Base-by-base conservation (phyloP, 2,888 invertebrate genomes). In the Drosophila melanocephala region DNA sequence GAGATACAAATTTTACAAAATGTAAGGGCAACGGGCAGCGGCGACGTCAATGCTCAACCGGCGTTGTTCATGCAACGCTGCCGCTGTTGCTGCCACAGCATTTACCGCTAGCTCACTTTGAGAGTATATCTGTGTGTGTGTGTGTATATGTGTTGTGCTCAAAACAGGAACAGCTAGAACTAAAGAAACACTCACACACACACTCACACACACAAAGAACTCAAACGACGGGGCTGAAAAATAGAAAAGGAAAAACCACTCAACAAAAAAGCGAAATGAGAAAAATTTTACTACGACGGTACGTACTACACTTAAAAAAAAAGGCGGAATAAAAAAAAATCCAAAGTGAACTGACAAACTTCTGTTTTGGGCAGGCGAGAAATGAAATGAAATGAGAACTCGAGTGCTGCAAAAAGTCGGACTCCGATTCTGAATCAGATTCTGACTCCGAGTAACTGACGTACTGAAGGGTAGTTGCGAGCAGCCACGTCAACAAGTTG, bases 191-290 rank as follows among this genome's bases (percentile, higher is more conserved):
- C 32, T 63, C 50, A 71, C 30, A 72, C 44, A 61, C 53, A 79
- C 66, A 68, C 28, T 28, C 61, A 81, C 60, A 69, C 76, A 68
- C 72, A 70, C 50, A 55, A 42, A 44, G 22, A 64, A 66, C 58
- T 75, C 66, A 71, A 68, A 58, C 53, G 62, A 63, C 47, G 66
- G 75, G 73, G 72, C 61, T 65, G 76, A 56, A 71, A 72, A 78
- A 75, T 72, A 74, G 39, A 14, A 66, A 37, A 35, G 68, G 71
- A 30, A 75, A 90, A 90, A 86, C 75, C 84, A 89, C 89, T 88
- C 90, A 86, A 88, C 88, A 84, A 88, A 89, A 87, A 87, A 89
- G 90, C 81, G 87, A 87, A 90, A 90, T 88, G 90, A 90, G 85
- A 90, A 88, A 88, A 88, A 88, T 68, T 85, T 72, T 87, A 86